These are phyloP conservation scores for Notechis scutatus DNA, from an alignment of 2,113 vertebrate genomes.

Conservation along the genomic window DNA sequence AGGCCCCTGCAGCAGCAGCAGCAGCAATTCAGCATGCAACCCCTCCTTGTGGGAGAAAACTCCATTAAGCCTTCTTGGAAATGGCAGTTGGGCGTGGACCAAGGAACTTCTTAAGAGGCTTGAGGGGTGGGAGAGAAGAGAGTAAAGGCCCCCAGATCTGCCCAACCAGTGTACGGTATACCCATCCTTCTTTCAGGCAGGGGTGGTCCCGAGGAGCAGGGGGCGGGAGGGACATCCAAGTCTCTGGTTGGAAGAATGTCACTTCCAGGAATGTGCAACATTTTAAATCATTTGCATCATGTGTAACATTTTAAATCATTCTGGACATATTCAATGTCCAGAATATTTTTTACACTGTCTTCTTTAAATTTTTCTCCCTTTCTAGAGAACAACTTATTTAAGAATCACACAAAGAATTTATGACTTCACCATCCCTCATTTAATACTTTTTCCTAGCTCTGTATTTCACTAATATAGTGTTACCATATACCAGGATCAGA, in stretches of 20 bases:
- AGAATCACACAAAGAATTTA: not conserved
- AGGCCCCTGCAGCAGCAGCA: not conserved
- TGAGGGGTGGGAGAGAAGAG: not conserved
- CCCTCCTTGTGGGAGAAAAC: not conserved
- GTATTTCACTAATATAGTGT: not conserved
- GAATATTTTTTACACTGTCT: not conserved
- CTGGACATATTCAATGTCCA: not conserved
- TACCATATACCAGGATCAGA: not conserved
- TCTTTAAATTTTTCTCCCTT: not conserved
- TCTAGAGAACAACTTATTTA: not conserved
- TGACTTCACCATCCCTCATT: not conserved
- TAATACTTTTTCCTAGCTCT: no score
- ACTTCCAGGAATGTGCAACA: not conserved
- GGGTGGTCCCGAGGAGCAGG: constrained; percentile 11
- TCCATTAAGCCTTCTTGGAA: not conserved
- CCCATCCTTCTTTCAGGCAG: constrained; percentile 44
- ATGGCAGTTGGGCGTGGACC: not conserved
- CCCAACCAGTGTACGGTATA: not conserved
- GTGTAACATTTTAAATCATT: not conserved
- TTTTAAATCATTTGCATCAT: not conserved
- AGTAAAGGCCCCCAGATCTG: not conserved
- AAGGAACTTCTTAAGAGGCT: constrained; percentile 7
- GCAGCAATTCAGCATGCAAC: no score
- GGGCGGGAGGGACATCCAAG: not conserved
- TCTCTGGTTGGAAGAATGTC: constrained; percentile 15